phyloP scores from a whole-genome alignment of 2,797 vertebrate genomes.

The Takifugu ocellatus region DNA sequence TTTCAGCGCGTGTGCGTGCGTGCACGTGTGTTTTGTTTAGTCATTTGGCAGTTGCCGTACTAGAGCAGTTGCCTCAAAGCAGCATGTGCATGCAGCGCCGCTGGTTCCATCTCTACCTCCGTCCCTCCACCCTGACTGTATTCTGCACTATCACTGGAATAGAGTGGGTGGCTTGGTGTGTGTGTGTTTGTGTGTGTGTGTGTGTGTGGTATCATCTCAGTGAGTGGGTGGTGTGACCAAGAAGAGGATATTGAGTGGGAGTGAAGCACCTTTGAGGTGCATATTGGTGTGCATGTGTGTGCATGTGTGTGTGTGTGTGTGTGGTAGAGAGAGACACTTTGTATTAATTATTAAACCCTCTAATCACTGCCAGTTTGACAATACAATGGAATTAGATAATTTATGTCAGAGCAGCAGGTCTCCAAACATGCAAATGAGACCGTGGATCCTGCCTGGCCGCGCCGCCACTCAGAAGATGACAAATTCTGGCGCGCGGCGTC shows the following conservation, averaged over 20 bases:
- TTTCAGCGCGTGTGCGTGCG: conserved; percentile 12
- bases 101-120: conserved; percentile 39
- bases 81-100: conserved; percentile 44
- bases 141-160: conserved; percentile 56
- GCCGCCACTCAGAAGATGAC: too few species aligned
- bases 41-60: conserved; percentile 42
- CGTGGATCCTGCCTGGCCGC: neutral
- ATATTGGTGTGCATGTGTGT: conserved; percentile 9
- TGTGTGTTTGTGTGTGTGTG: conserved; percentile 17
- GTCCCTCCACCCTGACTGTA: conserved; percentile 47
- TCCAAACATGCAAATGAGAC: conserved; percentile 17
- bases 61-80: conserved; percentile 61
- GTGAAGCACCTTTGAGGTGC: conserved; percentile 67
- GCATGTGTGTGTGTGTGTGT: conserved; percentile 11
- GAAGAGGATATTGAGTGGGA: conserved; percentile 68
- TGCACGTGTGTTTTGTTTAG: conserved; percentile 31
- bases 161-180: conserved; percentile 48
- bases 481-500: too few species aligned
- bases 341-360: conserved; percentile 45
- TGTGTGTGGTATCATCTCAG: conserved; percentile 43
- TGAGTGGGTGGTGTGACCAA: conserved; percentile 68
- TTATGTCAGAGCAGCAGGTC: conserved; percentile 6
- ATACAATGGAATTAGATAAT: conserved; percentile 9
- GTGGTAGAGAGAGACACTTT: conserved; percentile 28
- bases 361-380: conserved; percentile 20